Conservation (phyloP, 2,797 vertebrate species). For the Intellagama lesueurii region DNA sequence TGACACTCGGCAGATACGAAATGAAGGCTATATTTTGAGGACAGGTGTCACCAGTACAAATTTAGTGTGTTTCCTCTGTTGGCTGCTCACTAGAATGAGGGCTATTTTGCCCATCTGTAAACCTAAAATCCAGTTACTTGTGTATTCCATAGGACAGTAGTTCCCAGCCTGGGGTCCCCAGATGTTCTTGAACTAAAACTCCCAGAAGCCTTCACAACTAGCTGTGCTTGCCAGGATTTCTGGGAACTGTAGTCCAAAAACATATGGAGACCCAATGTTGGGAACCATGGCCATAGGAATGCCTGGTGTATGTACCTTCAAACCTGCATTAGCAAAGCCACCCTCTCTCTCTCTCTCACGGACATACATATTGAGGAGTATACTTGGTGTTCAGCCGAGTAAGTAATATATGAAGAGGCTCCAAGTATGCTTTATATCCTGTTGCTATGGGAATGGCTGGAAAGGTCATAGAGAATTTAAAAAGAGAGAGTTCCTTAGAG, state of each 20-base stretch:
- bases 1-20: neutral
- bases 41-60: neutral
- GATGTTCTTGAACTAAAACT: no score
- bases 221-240: no score
- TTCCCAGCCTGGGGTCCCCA: no score
- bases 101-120: neutral
- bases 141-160: neutral
- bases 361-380: neutral
- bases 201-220: no score
- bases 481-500: neutral
- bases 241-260: no score
- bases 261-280: no score
- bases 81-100: neutral
- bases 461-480: conserved; percentile 2
- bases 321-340: neutral
- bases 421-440: no score
- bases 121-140: neutral
- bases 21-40: neutral
- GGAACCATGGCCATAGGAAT: no score
- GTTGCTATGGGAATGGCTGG: neutral
- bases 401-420: no score
- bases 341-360: neutral
- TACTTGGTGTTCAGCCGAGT: no score
- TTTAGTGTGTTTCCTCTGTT: neutral
- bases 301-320: no score